Percentiles rank a stretch among this genome's conserved stretches.
These are phyloP conservation scores for Fregetta grallaria DNA, from an alignment of 2,113 vertebrate species.

Conservation along the genomic window DNA sequence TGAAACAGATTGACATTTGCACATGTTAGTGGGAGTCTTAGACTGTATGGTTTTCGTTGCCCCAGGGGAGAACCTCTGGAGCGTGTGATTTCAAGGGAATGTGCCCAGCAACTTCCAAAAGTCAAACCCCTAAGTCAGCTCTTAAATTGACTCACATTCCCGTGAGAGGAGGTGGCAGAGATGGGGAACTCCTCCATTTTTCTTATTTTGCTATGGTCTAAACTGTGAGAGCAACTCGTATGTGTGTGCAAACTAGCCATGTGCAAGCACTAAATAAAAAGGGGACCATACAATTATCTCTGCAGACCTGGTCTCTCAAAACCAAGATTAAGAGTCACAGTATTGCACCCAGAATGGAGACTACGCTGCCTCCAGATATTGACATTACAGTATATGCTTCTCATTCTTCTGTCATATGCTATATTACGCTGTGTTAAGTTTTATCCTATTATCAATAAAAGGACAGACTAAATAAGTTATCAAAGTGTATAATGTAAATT, in stretches of 20 bases:
- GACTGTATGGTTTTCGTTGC: background rate
- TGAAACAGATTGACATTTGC: background rate
- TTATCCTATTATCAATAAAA: background rate
- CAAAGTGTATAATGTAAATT: background rate
- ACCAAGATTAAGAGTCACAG: background rate
- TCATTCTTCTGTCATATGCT: background rate
- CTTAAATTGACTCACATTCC: background rate
- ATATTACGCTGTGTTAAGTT: background rate
- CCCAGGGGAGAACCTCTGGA: background rate
- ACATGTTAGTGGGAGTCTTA: background rate
- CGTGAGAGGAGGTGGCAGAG: background rate
- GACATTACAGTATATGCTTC: background rate
- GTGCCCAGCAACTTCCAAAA: background rate
- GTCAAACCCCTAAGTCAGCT: background rate
- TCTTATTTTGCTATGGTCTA: background rate
- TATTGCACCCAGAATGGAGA: background rate
- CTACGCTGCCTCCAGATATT: background rate
- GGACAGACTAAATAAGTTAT: background rate
- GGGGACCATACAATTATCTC: rapidly evolving
- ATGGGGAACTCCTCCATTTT: background rate
- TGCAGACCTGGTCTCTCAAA: background rate
- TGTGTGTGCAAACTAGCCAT: background rate
- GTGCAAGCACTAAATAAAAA: background rate
- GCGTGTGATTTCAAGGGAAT: background rate
- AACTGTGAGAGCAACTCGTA: rapidly evolving